Conservation (phyloP, 2,797 vertebrate species). For the Thripadectes ignobilis region DNA sequence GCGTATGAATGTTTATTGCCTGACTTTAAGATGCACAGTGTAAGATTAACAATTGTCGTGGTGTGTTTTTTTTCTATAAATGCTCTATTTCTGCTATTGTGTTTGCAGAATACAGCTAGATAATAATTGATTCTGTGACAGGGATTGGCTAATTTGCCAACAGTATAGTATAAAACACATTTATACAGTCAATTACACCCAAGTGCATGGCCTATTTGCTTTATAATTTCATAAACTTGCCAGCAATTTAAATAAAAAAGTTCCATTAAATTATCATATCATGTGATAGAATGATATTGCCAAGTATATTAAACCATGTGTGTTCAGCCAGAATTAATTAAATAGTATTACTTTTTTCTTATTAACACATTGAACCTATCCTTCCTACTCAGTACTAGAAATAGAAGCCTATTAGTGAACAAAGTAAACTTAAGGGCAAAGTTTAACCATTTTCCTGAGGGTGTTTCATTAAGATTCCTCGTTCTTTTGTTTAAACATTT, state of each 20-base stretch:
- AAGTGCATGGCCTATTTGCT: conserved; percentile 85
- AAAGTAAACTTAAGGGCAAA: conserved; percentile 83
- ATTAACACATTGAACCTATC: conserved; percentile 82
- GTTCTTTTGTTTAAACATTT: conserved; percentile 85
- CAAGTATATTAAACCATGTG: conserved; percentile 85
- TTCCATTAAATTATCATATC: conserved; percentile 86
- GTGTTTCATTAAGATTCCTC: conserved; percentile 80
- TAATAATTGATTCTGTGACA: conserved; percentile 83
- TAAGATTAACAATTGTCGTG: conserved; percentile 73
- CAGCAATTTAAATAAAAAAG: conserved; percentile 88
- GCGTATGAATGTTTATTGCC: conserved; percentile 75
- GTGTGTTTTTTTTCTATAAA: conserved; percentile 47
- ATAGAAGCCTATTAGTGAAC: conserved; percentile 82
- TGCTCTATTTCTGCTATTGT: conserved; percentile 78
- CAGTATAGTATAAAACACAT: conserved; percentile 83
- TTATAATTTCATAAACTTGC: conserved; percentile 88
- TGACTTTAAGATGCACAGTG: conserved; percentile 71
- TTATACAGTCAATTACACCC: conserved; percentile 87
- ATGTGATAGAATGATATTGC: conserved; percentile 85
- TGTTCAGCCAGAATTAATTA: conserved; percentile 87
- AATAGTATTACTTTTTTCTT: conserved; percentile 87
- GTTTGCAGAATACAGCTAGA: conserved; percentile 76
- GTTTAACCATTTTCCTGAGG: conserved; percentile 82
- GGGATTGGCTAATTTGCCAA: conserved; percentile 83
- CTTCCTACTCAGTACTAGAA: conserved; percentile 78